Evolutionary conservation across 2,797 vertebrate genomes (phyloP), one percentile per base, ranked within the genome.

Genomic region (Ispidina picta): DNA sequence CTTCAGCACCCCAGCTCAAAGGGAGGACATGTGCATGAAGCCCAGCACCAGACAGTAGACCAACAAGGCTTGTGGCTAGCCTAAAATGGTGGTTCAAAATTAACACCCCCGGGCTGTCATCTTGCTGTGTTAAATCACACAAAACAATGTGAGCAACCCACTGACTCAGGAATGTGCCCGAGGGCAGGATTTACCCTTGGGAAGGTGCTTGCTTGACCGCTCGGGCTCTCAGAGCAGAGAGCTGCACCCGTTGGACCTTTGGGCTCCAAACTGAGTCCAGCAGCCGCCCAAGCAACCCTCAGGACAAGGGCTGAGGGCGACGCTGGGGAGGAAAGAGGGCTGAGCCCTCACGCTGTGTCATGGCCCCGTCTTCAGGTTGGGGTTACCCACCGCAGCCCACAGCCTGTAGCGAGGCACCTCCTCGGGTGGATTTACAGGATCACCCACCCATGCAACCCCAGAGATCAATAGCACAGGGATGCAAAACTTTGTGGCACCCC

Each of bases 101-200:
- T 12, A 72, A 35, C n/a, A 29, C 29, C 66, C 39, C 43, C 23
- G 48, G 33, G 43, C 71, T 65, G 55, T 22, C 59, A 69, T 10
- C 62, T 64, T 4, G 0, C 62, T 31, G 18, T 15, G 19, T 26
- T 64, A 51, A 84, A 58, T 22, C 68, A 82, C 6, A 0, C 17
- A 49, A 28, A 62, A 43, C 52, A 48, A 58, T 2, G 44, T 13
- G 73, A 68, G 56, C 4, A 29, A 73, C 23, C 25, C 79, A 35
- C 35, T 23, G 41, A 49, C 23, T 39, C 37, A 52, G 43, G 39
- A 54, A 17, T 3, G 0, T 65, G 33, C 75, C 46, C 1, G 0
- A 72, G 55, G 55, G 71, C 37, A 72, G 46, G 25, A 82, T 72
- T 64, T 82, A 21, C 39, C 49, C 31, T 35, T 39, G 28, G 23